Percentiles rank a stretch among this genome's conserved stretches.
phyloP scores from a whole-genome alignment of 2,113 vertebrate species.

The Eonycteris spelaea region DNA sequence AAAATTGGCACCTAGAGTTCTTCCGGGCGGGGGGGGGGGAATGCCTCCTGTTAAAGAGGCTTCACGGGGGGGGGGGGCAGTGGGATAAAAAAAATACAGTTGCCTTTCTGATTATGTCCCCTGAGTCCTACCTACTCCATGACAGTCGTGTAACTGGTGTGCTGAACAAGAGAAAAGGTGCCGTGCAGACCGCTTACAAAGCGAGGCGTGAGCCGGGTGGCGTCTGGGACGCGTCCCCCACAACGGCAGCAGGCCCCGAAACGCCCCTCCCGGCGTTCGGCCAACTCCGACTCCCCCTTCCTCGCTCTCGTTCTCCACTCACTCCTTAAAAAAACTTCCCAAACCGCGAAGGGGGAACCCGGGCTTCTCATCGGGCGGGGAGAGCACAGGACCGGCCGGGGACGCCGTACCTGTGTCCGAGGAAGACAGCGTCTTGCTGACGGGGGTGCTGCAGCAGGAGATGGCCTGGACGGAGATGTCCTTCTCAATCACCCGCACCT shows the following conservation, averaged over 20 bases:
- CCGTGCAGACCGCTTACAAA: accelerated
- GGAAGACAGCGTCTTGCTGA: constrained; percentile 95
- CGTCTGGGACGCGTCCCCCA: accelerated
- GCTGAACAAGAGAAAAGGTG: neutral
- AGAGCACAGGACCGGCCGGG: too few relatives aligned
- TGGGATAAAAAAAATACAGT: neutral
- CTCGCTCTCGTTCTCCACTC: too few relatives aligned
- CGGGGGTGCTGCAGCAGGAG: constrained; percentile 82
- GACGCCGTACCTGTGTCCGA: constrained; percentile 90
- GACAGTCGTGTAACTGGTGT: accelerated
- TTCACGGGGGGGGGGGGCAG: neutral
- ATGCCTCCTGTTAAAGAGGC: accelerated
- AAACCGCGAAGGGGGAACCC: accelerated
- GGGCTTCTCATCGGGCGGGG: accelerated
- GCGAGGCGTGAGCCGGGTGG: too few relatives aligned
- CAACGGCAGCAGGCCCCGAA: too few relatives aligned
- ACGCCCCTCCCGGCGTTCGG: accelerated
- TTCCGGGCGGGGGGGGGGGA: neutral
- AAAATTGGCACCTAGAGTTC: neutral
- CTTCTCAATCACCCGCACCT: constrained; percentile 88
- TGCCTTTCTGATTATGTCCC: accelerated
- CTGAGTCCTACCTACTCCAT: neutral
- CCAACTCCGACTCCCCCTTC: neutral
- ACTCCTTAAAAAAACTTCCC: neutral
- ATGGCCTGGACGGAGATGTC: constrained; percentile 87